Evolutionary conservation across 2,888 invertebrate genomes (phyloP).

Genomic region (Priocnemis perturbator): DNA sequence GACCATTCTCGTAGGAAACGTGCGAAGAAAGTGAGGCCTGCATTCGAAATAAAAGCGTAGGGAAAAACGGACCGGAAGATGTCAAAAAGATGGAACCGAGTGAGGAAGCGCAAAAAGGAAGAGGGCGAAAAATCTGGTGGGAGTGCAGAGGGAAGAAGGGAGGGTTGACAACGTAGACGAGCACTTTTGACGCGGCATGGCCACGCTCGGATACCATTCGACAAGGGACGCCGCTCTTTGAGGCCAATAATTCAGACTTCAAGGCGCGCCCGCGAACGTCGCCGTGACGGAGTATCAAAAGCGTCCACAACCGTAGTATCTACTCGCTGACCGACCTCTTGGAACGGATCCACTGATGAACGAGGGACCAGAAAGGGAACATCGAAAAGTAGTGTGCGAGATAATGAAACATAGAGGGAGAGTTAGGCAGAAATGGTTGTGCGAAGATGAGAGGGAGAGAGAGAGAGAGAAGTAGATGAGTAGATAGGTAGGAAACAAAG

Average conservation of each 20-base stretch:
- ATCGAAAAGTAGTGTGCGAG: conserved; percentile 2
- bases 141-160: neutral
- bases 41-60: too few species aligned
- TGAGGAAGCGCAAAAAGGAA: too few species aligned
- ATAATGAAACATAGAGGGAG: neutral
- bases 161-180: conserved; percentile 6
- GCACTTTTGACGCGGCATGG: conserved; percentile 49
- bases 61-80: neutral
- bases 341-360: neutral
- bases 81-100: too few species aligned
- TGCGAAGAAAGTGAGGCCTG: too few species aligned
- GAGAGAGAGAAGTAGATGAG: neutral
- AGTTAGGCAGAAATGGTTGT: neutral
- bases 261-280: conserved; percentile 62
- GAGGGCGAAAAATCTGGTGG: neutral
- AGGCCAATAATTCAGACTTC: conserved; percentile 62
- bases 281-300: conserved; percentile 55
- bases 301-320: conserved; percentile 32
- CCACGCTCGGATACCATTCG: conserved; percentile 64
- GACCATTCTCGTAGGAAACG: too few species aligned
- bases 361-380: neutral
- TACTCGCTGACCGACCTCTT: too few species aligned
- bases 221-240: conserved; percentile 60
- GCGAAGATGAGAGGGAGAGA: neutral
- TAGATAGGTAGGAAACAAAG: too few species aligned